Evolutionary conservation across 2,797 vertebrate species (phyloP).

Genomic region (Bucorvus abyssinicus): DNA sequence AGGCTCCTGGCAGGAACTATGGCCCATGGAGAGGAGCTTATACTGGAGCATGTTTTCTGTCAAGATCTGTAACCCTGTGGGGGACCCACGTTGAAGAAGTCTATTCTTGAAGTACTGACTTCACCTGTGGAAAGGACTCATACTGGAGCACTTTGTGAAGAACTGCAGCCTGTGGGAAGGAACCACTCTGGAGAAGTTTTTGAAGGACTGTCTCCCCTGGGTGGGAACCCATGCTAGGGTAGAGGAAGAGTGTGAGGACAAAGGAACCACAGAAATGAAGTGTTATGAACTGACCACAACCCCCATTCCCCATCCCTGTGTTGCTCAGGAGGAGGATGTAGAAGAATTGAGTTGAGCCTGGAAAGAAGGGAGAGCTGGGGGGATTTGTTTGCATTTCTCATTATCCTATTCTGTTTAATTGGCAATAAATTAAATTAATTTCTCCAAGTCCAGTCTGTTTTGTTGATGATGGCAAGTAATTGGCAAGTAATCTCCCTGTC

Average conservation of each 20-base stretch:
- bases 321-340: background rate
- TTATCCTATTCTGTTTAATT: background rate
- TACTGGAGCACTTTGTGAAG: too few species aligned
- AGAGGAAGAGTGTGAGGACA: too few species aligned
- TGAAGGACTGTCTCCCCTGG: too few species aligned
- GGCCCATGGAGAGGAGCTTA: background rate
- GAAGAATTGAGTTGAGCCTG: background rate
- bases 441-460: background rate
- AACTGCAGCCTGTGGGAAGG: too few species aligned
- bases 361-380: background rate
- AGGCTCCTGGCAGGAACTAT: background rate
- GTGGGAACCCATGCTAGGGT: too few species aligned
- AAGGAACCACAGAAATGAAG: too few species aligned
- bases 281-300: background rate
- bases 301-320: background rate
- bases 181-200: too few species aligned
- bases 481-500: background rate
- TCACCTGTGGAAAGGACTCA: too few species aligned
- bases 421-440: background rate
- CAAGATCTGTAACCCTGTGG: background rate
- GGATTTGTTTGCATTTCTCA: background rate
- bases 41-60: background rate
- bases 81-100: background rate
- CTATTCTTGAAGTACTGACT: background rate
- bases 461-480: background rate